Evolutionary conservation across 2,113 vertebrate genomes (phyloP).

Genomic region (Uropsilus gracilis): DNA sequence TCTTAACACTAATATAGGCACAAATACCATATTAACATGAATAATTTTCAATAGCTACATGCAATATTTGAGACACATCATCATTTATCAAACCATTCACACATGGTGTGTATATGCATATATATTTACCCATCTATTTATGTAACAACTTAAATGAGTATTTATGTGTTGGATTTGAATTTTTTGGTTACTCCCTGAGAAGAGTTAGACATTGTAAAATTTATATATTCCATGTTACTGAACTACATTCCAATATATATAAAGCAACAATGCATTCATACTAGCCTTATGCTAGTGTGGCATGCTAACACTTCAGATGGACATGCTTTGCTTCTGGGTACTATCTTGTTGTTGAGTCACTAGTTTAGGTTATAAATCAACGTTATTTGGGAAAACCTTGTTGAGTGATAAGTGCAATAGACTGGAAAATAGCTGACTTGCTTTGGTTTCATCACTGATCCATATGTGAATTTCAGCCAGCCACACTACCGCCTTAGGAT

Average conservation of each 20-base stretch:
- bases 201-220: not conserved
- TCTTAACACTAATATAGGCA: not conserved
- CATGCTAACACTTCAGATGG: rapidly evolving
- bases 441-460: not conserved
- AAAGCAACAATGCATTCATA: rapidly evolving
- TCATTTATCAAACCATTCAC: not conserved
- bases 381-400: not conserved
- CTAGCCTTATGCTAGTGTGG: rapidly evolving
- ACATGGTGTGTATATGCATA: no score
- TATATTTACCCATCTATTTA: no score
- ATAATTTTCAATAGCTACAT: not conserved
- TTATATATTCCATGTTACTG: not conserved
- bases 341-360: not conserved
- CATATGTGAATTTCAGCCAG: not conserved
- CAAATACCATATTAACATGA: not conserved
- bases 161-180: not conserved
- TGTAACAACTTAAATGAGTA: not conserved
- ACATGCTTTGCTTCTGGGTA: not conserved
- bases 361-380: not conserved
- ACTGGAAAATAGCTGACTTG: no score
- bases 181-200: not conserved
- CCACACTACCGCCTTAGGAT: not conserved
- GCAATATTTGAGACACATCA: not conserved
- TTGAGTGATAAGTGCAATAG: not conserved
- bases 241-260: not conserved